Evolutionary conservation across 2,888 invertebrate species (phyloP), one percentile per base, ranked within the genome.

Genomic region (Hartigia nigra): DNA sequence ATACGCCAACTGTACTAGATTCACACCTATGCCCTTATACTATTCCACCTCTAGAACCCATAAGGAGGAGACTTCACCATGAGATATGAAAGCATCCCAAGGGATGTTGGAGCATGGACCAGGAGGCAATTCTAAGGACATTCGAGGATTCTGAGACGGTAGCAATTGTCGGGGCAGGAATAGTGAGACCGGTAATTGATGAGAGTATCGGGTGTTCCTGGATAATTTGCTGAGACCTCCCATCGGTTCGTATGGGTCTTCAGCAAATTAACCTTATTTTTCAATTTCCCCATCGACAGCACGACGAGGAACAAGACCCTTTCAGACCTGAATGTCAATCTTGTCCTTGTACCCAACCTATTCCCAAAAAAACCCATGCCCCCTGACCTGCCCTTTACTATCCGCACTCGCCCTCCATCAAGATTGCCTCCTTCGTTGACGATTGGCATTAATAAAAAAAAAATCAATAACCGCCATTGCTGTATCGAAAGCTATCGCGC

Each of bases 181-280:
- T 39, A 39, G 14, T 14, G 39, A 14, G 79, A 82, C 80, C 75
- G 77, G 79, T 78, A 80, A 81, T 35, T 78, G 78, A 75, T 78
- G 69, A 78, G 78, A 76, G 76, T 79, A 80, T 81, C 78, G 78
- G 80, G 81, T 82, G 81, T 79, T 80, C 80, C 81, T 78, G 81
- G 81, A 80, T 81, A 82, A 83, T 83, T 82, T 83, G 79, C 79
- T 76, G 80, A 80, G 78, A 79, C 82, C 79, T 80, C 80, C 81
- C 75, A 70, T 34, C 31, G 34, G 14, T 31, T 72, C 55, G 23
- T 55, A 55, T 35, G 72, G 74, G 81, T 77, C 78, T 80, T 80
- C 81, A 76, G 81, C 82, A 83, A 86, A 85, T 83, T 86, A 86
- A 85, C 84, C 84, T 85, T 84, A 85, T 85, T 86, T 84, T 84